A percentile compares a stretch with the other conserved stretches of the same genome.
Conservation (phyloP, 2,888 invertebrate species). For the Leucoma salicis region DNA sequence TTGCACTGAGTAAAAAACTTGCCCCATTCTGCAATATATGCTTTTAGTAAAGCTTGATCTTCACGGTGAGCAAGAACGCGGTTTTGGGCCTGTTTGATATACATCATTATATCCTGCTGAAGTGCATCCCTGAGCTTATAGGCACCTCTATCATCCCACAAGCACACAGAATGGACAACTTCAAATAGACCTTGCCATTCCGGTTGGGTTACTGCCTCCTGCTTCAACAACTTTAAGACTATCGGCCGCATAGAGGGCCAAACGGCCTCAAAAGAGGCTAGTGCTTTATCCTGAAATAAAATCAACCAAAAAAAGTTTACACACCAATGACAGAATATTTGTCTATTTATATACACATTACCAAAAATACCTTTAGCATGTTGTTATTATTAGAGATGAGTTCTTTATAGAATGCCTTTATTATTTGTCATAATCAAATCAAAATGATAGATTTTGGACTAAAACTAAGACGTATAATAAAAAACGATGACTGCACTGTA, state of each 20-base stretch:
- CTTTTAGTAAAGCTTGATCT: conserved; percentile 96
- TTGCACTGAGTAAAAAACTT: conserved; percentile 99
- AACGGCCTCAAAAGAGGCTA: conserved; percentile 95
- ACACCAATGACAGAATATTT: too few species aligned
- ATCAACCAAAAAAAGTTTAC: neutral
- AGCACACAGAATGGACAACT: conserved; percentile 96
- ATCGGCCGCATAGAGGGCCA: conserved; percentile 98
- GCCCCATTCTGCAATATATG: conserved; percentile 99
- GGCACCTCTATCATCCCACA: conserved; percentile 98
- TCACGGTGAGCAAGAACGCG: conserved; percentile 95
- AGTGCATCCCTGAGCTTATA: conserved; percentile 93
- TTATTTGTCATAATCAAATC: too few species aligned
- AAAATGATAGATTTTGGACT: too few species aligned
- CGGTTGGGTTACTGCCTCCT: conserved; percentile 94
- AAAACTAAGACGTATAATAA: too few species aligned
- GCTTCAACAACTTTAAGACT: conserved; percentile 95
- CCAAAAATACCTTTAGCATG: too few species aligned
- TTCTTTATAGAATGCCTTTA: too few species aligned
- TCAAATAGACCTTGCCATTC: conserved; percentile 99
- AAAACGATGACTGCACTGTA: too few species aligned
- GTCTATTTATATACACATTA: too few species aligned
- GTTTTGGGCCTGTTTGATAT: conserved; percentile 95
- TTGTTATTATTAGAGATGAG: too few species aligned
- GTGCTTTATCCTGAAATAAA: conserved; percentile 86
- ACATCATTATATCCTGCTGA: conserved; percentile 95